Evolutionary conservation across 2,888 invertebrate species (phyloP).

Genomic region (Eretmocerus hayati): DNA sequence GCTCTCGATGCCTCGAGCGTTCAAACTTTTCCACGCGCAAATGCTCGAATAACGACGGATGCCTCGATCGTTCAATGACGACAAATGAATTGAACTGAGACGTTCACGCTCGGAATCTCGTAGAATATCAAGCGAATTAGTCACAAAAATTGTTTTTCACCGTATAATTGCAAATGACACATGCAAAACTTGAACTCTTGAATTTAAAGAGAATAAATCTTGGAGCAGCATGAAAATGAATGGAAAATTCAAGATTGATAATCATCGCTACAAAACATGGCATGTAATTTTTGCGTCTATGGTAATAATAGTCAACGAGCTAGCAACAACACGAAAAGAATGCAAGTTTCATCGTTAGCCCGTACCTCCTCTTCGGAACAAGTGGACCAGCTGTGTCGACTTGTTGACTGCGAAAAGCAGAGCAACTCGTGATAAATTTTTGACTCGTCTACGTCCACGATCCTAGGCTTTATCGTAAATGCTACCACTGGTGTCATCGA

Average conservation of each 20-base stretch:
- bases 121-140: too few species aligned
- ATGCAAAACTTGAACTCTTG: not conserved
- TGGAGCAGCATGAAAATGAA: constrained; percentile 10
- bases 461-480: constrained; percentile 46
- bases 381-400: constrained; percentile 43
- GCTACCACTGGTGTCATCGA: constrained; percentile 42
- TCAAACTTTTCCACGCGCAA: too few species aligned
- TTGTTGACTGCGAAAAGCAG: constrained; percentile 43
- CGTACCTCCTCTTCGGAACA: constrained; percentile 40
- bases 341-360: constrained; percentile 23
- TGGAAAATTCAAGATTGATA: constrained; percentile 10
- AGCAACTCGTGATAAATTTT: constrained; percentile 46
- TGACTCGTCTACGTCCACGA: constrained; percentile 43
- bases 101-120: too few species aligned
- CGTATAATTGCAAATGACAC: too few species aligned
- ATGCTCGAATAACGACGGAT: too few species aligned
- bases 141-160: too few species aligned
- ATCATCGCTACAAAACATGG: constrained; percentile 12
- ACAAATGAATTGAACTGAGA: too few species aligned
- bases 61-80: too few species aligned
- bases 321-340: constrained; percentile 21
- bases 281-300: constrained; percentile 14
- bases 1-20: too few species aligned
- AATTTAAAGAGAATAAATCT: not conserved
- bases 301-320: constrained; percentile 17